Conservation (phyloP, 2,888 invertebrate genomes). For the Petrophora chlorosata region DNA sequence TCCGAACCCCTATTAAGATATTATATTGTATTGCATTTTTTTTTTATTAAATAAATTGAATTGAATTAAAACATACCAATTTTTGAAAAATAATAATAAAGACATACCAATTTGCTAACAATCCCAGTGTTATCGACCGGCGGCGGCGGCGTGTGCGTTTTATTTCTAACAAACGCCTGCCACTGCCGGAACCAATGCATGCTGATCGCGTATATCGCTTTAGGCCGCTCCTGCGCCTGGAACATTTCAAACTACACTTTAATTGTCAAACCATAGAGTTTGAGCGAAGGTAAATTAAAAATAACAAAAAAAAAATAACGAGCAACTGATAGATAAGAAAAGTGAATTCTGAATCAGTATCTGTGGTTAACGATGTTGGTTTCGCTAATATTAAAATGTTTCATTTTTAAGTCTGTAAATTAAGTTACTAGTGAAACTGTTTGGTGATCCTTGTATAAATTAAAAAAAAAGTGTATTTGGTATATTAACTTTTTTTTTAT, state of each 20-base stretch:
- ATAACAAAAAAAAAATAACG: background rate
- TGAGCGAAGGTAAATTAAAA: background rate
- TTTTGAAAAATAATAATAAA: background rate
- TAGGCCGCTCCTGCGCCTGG: conserved; percentile 85
- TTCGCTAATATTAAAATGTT: too few species aligned
- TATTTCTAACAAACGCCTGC: conserved; percentile 94
- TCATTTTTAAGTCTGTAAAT: too few species aligned
- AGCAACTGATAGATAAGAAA: background rate
- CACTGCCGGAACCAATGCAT: conserved; percentile 95
- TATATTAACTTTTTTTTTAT: too few species aligned
- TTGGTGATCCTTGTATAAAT: too few species aligned
- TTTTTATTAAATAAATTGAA: too few species aligned
- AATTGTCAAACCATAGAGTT: background rate
- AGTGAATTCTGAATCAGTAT: too few species aligned
- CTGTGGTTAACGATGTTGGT: too few species aligned
- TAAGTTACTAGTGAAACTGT: too few species aligned
- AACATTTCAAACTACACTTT: conserved; percentile 12
- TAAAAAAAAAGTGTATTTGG: too few species aligned
- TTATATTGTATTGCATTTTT: too few species aligned
- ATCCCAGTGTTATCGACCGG: conserved; percentile 94
- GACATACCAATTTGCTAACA: conserved; percentile 78
- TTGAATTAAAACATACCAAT: too few species aligned
- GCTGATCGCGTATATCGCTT: conserved; percentile 90
- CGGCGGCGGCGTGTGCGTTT: conserved; percentile 91
- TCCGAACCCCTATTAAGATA: too few species aligned